A percentile compares a stretch with the other conserved stretches of the same genome.
These are phyloP conservation scores for Pammene aurita DNA, from an alignment of 2,888 invertebrate genomes.

Conservation along the genomic window DNA sequence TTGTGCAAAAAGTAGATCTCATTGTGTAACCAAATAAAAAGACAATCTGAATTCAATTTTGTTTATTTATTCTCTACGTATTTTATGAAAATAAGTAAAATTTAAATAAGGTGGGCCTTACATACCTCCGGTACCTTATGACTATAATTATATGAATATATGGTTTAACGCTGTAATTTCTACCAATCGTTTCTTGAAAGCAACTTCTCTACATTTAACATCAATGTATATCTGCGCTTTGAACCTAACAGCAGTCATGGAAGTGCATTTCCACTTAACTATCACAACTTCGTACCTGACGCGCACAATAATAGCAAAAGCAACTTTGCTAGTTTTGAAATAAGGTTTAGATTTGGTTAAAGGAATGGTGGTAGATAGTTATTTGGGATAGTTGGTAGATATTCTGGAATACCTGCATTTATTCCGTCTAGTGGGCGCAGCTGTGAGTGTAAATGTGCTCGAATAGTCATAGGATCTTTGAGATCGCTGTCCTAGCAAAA, in stretches of 20 bases:
- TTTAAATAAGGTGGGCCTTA: too few relatives aligned
- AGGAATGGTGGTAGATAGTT: background rate
- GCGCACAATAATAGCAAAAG: background rate
- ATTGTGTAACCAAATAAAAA: too few relatives aligned
- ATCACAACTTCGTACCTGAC: background rate
- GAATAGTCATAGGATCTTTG: constrained; percentile 27
- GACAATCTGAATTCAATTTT: too few relatives aligned
- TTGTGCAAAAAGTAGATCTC: too few relatives aligned
- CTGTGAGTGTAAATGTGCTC: constrained; percentile 16
- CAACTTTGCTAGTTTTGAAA: background rate
- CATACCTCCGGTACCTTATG: too few relatives aligned
- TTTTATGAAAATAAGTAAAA: too few relatives aligned
- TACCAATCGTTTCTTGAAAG: too few relatives aligned
- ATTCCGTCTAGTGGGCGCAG: constrained; percentile 13
- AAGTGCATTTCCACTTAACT: background rate
- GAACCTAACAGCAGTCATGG: constrained; percentile 18
- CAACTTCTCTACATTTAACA: too few relatives aligned
- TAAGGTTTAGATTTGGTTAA: background rate
- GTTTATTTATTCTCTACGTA: too few relatives aligned
- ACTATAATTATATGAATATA: too few relatives aligned
- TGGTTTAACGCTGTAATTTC: too few relatives aligned
- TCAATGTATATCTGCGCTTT: background rate
- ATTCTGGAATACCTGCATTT: background rate
- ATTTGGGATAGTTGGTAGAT: too few relatives aligned
- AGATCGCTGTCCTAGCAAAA: background rate